These are phyloP conservation scores for Eulimnadia texana DNA, from an alignment of 1,140 invertebrate species.

Conservation along the genomic window DNA sequence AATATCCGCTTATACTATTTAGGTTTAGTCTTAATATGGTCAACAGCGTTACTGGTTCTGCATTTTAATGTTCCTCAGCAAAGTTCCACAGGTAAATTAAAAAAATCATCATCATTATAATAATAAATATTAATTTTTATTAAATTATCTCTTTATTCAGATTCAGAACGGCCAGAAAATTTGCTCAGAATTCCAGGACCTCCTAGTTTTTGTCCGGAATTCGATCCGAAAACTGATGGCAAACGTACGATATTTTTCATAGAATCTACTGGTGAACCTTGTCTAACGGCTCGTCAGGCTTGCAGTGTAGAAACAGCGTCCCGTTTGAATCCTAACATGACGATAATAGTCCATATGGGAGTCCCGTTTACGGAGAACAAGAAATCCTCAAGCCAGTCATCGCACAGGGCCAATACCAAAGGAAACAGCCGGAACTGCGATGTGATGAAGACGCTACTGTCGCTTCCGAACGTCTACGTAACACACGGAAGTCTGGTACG, in stretches of 20 bases:
- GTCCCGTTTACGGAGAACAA: conserved; percentile 2
- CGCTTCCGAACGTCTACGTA: conserved; percentile 43
- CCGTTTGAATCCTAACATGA: conserved; percentile 38
- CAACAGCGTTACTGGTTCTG: no score
- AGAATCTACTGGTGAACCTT: conserved; percentile 34
- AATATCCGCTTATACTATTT: no score
- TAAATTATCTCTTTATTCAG: no score
- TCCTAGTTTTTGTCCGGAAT: background rate
- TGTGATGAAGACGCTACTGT: conserved; percentile 29
- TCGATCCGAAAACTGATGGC: background rate
- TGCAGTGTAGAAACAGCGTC: conserved; percentile 53
- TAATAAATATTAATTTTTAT: no score
- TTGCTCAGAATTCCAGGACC: background rate
- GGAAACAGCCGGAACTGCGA: conserved; percentile 19
- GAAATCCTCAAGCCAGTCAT: conserved; percentile 27
- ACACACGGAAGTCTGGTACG: conserved; percentile 36
- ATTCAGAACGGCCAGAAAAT: background rate
- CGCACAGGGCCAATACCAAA: conserved; percentile 22
- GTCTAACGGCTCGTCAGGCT: conserved; percentile 40
- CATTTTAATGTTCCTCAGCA: no score
- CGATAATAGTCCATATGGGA: conserved; percentile 36
- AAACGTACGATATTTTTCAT: conserved; percentile 37
- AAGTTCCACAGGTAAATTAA: no score
- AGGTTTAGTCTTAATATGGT: no score
- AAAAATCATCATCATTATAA: no score